phyloP scores from a whole-genome alignment of 2,113 vertebrate species.

The Typhlomys cinereus region DNA sequence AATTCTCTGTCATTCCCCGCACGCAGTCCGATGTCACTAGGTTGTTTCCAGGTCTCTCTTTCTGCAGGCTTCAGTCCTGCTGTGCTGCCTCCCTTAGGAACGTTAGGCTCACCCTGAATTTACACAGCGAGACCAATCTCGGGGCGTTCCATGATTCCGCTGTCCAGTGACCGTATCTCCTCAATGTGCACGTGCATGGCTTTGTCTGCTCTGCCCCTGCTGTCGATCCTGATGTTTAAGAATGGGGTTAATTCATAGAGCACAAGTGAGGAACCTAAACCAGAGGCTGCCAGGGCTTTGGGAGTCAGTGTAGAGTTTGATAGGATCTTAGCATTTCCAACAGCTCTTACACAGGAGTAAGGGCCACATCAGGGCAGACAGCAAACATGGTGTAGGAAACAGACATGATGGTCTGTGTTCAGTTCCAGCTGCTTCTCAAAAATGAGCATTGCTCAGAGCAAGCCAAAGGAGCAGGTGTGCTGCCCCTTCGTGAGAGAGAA shows the following conservation, averaged over 20 bases:
- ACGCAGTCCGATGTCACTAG: not conserved
- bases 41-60: not conserved
- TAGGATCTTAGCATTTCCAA: not conserved
- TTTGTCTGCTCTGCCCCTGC: not conserved
- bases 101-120: not conserved
- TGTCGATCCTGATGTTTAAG: not conserved
- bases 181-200: not conserved
- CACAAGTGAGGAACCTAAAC: not conserved
- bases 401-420: not conserved
- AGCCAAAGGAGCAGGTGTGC: not conserved
- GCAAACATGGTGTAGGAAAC: not conserved
- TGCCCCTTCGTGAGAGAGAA: not conserved
- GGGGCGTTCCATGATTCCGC: not conserved
- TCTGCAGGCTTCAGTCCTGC: not conserved
- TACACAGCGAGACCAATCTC: not conserved
- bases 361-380: not conserved
- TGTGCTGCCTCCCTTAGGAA: not conserved
- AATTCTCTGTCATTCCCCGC: not conserved
- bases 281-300: not conserved
- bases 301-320: too few relatives aligned
- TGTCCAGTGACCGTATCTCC: not conserved
- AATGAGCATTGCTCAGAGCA: not conserved
- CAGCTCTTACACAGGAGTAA: not conserved
- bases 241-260: not conserved
- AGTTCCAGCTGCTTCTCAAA: conserved; percentile 30